These are phyloP conservation scores for Stichodactyla helianthus DNA, from an alignment of 64 coral and sea anemone species.

Conservation along the genomic window DNA sequence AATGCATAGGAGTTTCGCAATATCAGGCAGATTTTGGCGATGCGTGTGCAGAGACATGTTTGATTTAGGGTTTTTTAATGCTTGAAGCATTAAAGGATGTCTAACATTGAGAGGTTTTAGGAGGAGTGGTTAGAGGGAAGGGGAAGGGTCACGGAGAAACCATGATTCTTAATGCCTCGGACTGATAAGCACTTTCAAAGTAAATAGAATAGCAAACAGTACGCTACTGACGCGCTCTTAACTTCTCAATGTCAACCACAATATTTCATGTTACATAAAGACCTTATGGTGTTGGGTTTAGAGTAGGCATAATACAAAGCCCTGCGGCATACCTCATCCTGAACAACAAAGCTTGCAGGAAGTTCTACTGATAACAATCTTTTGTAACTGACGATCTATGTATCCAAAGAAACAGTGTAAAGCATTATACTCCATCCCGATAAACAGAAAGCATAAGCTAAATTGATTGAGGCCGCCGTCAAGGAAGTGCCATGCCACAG, in stretches of 20 bases:
- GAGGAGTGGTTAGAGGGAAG: neutral
- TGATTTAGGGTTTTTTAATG: neutral
- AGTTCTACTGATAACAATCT: neutral
- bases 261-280: no score
- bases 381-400: neutral
- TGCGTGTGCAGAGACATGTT: neutral
- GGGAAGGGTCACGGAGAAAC: no score
- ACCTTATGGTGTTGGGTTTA: no score
- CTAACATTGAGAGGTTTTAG: neutral
- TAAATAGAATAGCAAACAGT: no score
- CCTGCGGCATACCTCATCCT: neutral
- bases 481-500: constrained; percentile 8
- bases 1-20: neutral
- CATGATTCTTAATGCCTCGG: no score
- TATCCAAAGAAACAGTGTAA: neutral
- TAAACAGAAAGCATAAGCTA: neutral
- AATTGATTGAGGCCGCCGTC: neutral
- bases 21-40: neutral
- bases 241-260: no score
- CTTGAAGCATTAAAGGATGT: neutral
- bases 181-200: no score
- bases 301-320: neutral
- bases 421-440: neutral
- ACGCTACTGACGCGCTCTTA: no score
- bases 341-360: neutral